Percentiles rank a stretch among this genome's conserved stretches.
Conservation (phyloP, 2,888 invertebrate species). For the Heliconius aoede region DNA sequence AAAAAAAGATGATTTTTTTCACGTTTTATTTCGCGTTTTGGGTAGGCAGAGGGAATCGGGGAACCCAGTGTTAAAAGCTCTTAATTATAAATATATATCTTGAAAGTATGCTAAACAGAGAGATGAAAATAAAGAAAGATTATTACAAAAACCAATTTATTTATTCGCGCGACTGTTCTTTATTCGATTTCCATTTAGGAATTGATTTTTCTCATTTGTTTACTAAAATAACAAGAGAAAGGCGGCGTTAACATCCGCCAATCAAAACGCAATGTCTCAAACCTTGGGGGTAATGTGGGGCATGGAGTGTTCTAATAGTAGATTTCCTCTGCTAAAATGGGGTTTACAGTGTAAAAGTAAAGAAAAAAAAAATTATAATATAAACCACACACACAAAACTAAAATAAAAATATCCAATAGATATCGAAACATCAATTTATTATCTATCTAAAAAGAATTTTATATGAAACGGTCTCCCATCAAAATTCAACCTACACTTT, state of each 20-base stretch:
- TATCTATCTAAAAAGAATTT: conserved; percentile 33
- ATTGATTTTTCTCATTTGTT: neutral
- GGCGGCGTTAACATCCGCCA: neutral
- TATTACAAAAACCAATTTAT: too few relatives aligned
- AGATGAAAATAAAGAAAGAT: too few relatives aligned
- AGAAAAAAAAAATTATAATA: neutral
- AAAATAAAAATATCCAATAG: conserved; percentile 10
- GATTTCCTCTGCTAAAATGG: neutral
- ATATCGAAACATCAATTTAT: conserved; percentile 21
- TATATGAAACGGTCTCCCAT: conserved; percentile 27
- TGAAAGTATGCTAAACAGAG: too few relatives aligned
- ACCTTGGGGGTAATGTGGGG: too few relatives aligned
- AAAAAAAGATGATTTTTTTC: too few relatives aligned
- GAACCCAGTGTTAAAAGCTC: too few relatives aligned
- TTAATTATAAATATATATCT: too few relatives aligned
- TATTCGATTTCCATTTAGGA: too few relatives aligned
- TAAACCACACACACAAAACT: neutral
- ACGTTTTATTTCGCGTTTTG: too few relatives aligned
- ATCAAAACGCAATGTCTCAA: neutral
- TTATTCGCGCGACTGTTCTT: too few relatives aligned
- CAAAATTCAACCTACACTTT: conserved; percentile 25
- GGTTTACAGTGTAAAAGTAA: neutral
- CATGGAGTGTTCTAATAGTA: too few relatives aligned
- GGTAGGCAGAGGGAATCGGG: too few relatives aligned
- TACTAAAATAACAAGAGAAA: neutral